Percentiles rank a stretch among this genome's conserved stretches.
Evolutionary conservation across 2,113 vertebrate genomes (phyloP).

Genomic region (Elachura formosa): DNA sequence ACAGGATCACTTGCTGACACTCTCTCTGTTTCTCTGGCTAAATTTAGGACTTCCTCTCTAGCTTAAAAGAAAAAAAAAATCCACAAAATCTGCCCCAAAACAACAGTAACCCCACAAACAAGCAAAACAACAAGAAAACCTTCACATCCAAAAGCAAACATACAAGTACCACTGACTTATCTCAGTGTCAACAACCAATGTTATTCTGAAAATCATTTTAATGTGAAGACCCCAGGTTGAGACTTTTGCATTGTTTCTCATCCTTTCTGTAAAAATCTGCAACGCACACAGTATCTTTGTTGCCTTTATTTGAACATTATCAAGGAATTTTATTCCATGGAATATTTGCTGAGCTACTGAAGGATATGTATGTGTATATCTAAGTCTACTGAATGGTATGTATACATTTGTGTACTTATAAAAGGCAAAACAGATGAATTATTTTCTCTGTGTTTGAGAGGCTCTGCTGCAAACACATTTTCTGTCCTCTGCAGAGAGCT

Average conservation of each 20-base stretch:
- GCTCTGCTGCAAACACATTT: background rate
- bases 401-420: background rate
- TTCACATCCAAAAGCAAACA: background rate
- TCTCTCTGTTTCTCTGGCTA: background rate
- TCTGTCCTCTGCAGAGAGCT: background rate
- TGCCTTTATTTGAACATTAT: background rate
- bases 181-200: background rate
- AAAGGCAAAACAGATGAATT: background rate
- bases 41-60: background rate
- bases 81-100: fast-evolving
- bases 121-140: background rate
- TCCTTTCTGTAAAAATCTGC: background rate
- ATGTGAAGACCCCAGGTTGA: fast-evolving
- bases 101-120: background rate
- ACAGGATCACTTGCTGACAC: slow-evolving; percentile 2
- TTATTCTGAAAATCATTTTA: background rate
- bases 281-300: background rate
- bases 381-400: background rate
- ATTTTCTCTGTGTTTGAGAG: background rate
- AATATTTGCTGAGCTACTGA: background rate
- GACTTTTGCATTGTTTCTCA: background rate
- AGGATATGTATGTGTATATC: background rate
- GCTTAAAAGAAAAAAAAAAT: background rate
- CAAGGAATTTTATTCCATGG: background rate
- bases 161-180: background rate